Percentiles rank a stretch among this genome's conserved stretches.
These are phyloP conservation scores for Cephus sareptanus DNA, from an alignment of 2,888 invertebrate genomes.

Conservation along the genomic window DNA sequence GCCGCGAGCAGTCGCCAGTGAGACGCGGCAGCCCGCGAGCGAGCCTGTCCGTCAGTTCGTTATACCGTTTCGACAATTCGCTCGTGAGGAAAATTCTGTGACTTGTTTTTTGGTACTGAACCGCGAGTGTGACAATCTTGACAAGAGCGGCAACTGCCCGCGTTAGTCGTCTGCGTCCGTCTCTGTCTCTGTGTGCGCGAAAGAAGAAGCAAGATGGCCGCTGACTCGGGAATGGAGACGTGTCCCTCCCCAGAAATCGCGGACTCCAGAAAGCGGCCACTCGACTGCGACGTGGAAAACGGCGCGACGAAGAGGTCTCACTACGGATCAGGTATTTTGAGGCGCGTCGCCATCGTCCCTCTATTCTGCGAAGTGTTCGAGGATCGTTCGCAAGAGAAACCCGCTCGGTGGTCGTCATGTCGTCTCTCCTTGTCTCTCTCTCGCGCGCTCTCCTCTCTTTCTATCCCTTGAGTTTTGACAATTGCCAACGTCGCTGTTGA, in stretches of 20 bases:
- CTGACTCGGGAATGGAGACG: slow-evolving; percentile 93
- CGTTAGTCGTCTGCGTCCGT: slow-evolving; percentile 36
- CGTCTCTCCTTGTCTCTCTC: background rate
- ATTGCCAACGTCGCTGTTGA: background rate
- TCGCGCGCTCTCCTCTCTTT: slow-evolving; percentile 1
- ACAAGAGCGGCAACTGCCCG: slow-evolving; percentile 5
- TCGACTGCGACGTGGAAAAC: slow-evolving; percentile 88
- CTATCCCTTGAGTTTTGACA: background rate
- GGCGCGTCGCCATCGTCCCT: background rate
- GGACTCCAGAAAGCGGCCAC: slow-evolving; percentile 90
- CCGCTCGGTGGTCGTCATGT: background rate
- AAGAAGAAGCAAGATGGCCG: slow-evolving; percentile 79
- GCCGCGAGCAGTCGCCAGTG: slow-evolving; percentile 60
- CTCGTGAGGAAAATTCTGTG: background rate
- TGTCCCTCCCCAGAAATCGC: slow-evolving; percentile 92
- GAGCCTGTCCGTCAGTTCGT: slow-evolving; percentile 37
- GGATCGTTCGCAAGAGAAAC: background rate
- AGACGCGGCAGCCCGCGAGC: slow-evolving; percentile 61
- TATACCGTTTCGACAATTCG: background rate
- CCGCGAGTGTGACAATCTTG: background rate
- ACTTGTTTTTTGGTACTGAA: background rate
- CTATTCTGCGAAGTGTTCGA: background rate
- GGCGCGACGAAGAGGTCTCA: slow-evolving; percentile 90
- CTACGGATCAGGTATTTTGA: slow-evolving; percentile 83
- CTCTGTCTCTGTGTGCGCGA: slow-evolving; percentile 37